Evolutionary conservation across 2,113 vertebrate genomes (phyloP).

Genomic region (Glaucidium brasilianum): DNA sequence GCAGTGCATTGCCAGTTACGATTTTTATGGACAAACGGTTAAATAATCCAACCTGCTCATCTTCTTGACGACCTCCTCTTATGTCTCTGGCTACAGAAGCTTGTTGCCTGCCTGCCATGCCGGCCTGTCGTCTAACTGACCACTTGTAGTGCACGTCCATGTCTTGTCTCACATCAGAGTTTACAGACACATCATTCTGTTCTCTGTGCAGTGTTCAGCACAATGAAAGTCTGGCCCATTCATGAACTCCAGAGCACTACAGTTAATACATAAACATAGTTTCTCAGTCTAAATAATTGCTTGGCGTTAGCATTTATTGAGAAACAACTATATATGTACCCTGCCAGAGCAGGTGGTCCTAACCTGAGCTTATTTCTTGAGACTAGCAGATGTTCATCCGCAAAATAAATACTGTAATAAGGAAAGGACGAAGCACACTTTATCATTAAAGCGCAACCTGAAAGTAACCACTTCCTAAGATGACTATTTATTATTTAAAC

Average conservation of each 20-base stretch:
- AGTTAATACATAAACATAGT: background rate
- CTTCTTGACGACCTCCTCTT: background rate
- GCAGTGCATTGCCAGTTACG: background rate
- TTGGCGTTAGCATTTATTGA: background rate
- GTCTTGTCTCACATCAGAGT: background rate
- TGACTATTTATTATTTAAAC: background rate
- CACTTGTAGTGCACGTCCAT: fast-evolving
- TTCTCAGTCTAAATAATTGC: background rate
- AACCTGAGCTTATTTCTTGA: background rate
- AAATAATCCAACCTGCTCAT: background rate
- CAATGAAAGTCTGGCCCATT: background rate
- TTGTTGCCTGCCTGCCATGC: background rate
- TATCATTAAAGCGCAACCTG: background rate
- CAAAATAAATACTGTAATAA: background rate
- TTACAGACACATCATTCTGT: background rate
- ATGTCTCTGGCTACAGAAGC: background rate
- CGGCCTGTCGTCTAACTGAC: background rate
- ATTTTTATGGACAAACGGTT: background rate
- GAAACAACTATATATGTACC: background rate
- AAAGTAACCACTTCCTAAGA: background rate
- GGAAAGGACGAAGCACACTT: background rate
- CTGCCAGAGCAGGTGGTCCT: background rate
- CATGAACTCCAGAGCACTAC: background rate
- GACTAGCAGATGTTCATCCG: background rate
- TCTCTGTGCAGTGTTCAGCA: background rate